Evolutionary conservation across 2,888 invertebrate species (phyloP), one percentile per base, ranked within the genome.

Genomic region (Acrobasis repandana): DNA sequence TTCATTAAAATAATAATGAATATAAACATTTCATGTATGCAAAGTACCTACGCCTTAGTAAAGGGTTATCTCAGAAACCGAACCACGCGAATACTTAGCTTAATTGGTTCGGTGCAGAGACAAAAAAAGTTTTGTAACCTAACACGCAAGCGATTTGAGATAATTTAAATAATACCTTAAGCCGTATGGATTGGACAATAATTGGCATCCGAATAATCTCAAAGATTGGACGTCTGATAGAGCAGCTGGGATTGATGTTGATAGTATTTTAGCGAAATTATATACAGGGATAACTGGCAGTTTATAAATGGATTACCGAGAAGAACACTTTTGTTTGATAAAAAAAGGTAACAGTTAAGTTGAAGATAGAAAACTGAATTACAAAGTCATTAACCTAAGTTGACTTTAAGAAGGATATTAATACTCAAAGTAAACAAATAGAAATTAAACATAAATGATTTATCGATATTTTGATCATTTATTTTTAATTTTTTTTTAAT

Each of bases 81-180:
- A 82, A 88, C 86, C 90, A 90, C 88, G 90, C 89, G 74, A 90
- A 77, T 79, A 68, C 71, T 76, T 73, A 78, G 79, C 77, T 76
- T 85, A 88, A 88, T 88, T 88, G 86, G 80, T 79, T 75, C 66
- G 76, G 80, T 81, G 78, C 71, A 82, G 73, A 76, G 83, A 86
- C 84, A 89, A 90, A 91, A 36, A 89, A 90, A 88, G 66, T 79
- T 87, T 81, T 77, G 83, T 81, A 85, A 79, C 78, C 79, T 73
- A 76, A 80, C 90, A 91, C 88, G 90, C 90, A 72, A 86, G 68
- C 75, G 67, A 65, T 70, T 69, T 67, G 75, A 74, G 77, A 76
- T 85, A 80, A 88, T 90, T 89, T 88, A 71, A 85, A 88, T 88
- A 86, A 88, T 86, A 77, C 77, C 73, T 81, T 79, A 84, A 83